phyloP scores from a whole-genome alignment of 2,113 vertebrate genomes.

The Odobenus rosmarus region DNA sequence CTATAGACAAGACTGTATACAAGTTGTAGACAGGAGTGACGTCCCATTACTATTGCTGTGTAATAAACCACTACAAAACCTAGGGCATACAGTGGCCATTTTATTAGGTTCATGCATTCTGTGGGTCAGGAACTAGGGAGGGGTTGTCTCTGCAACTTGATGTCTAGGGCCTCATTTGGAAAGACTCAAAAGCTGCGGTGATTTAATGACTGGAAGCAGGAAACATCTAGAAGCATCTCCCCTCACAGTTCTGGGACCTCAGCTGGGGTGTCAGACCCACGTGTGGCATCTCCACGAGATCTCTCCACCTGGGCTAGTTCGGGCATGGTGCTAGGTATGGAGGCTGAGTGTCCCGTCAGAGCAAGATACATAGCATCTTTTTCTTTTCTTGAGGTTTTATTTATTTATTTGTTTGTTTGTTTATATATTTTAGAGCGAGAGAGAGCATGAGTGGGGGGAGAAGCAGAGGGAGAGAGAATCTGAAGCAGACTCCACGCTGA shows the following conservation, averaged over 20 bases:
- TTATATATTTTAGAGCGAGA: too few relatives aligned
- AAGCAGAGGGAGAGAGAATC: not conserved
- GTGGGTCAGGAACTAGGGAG: not conserved
- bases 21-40: too few relatives aligned
- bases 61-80: not conserved
- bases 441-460: not conserved
- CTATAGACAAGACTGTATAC: not conserved
- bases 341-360: not conserved
- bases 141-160: not conserved
- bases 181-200: not conserved
- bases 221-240: not conserved
- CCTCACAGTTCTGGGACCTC: not conserved
- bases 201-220: not conserved
- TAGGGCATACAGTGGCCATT: not conserved
- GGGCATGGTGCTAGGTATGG: not conserved
- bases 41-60: not conserved
- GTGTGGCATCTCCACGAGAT: rapidly evolving
- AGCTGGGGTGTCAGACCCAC: not conserved
- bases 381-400: not conserved
- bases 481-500: not conserved
- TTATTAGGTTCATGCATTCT: not conserved
- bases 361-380: not conserved
- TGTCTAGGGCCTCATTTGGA: not conserved
- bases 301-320: not conserved
- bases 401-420: too few relatives aligned